Conservation (phyloP, 2,888 invertebrate species). For the Drosophila differens region DNA sequence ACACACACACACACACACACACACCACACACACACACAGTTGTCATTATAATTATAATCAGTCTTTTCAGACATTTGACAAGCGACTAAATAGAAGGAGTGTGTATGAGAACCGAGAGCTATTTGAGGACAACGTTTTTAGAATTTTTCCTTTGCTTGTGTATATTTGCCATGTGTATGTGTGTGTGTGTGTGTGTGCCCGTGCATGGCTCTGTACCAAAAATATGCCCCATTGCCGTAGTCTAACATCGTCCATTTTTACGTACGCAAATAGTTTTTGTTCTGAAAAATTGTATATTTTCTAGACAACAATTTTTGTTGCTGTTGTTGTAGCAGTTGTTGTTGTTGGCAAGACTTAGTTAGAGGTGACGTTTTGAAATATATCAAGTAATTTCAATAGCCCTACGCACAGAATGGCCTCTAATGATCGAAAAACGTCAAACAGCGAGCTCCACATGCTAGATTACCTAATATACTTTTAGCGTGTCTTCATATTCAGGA, state of each 20-base stretch:
- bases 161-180: conserved; percentile 6
- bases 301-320: conserved; percentile 43
- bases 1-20: background rate
- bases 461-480: conserved; percentile 42
- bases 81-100: conserved; percentile 59
- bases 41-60: conserved; percentile 59
- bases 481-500: conserved; percentile 34
- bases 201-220: conserved; percentile 69
- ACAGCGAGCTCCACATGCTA: conserved; percentile 30
- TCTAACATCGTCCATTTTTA: conserved; percentile 68
- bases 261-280: conserved; percentile 73
- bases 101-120: conserved; percentile 49
- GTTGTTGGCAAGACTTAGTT: conserved; percentile 57
- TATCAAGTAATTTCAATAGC: conserved; percentile 65
- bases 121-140: conserved; percentile 66
- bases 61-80: conserved; percentile 59
- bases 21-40: background rate
- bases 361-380: conserved; percentile 66
- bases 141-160: conserved; percentile 54
- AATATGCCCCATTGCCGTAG: conserved; percentile 68
- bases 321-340: conserved; percentile 30
- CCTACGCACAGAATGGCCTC: conserved; percentile 58
- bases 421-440: conserved; percentile 41
- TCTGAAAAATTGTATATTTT: conserved; percentile 69
- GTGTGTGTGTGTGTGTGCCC: conserved; percentile 30